Conservation (phyloP, 2,888 invertebrate genomes). For the Corbicula japonica region DNA sequence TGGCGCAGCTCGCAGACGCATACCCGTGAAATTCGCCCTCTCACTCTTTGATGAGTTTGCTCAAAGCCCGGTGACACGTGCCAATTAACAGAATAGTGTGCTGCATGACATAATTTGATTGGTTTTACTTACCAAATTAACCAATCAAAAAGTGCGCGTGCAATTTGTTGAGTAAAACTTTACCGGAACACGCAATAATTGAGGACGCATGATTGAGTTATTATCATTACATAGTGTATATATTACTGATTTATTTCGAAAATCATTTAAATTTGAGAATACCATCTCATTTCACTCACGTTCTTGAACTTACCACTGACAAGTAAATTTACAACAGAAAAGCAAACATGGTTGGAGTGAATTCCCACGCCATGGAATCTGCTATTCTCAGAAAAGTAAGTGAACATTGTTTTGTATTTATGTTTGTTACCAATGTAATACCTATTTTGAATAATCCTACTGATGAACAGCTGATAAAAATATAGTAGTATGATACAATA, state of each 20-base stretch:
- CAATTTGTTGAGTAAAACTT: constrained; percentile 30
- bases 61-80: constrained; percentile 44
- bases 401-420: neutral
- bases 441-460: too few species aligned
- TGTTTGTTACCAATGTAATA: too few species aligned
- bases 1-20: neutral
- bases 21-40: constrained; percentile 32
- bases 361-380: neutral
- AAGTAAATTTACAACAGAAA: neutral
- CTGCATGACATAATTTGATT: constrained; percentile 7
- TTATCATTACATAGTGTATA: too few species aligned
- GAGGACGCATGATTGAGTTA: constrained; percentile 17
- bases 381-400: constrained; percentile 35
- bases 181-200: constrained; percentile 21
- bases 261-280: too few species aligned
- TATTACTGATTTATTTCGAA: too few species aligned
- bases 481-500: too few species aligned
- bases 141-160: constrained; percentile 29
- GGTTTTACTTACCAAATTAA: constrained; percentile 22
- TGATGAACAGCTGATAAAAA: too few species aligned
- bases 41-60: constrained; percentile 10
- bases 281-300: too few species aligned
- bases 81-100: constrained; percentile 10
- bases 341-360: constrained; percentile 20
- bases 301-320: too few species aligned